These are phyloP conservation scores for Stichopus horrens DNA, from an alignment of 53 echinoderm and acorn worm genomes.

Conservation along the genomic window DNA sequence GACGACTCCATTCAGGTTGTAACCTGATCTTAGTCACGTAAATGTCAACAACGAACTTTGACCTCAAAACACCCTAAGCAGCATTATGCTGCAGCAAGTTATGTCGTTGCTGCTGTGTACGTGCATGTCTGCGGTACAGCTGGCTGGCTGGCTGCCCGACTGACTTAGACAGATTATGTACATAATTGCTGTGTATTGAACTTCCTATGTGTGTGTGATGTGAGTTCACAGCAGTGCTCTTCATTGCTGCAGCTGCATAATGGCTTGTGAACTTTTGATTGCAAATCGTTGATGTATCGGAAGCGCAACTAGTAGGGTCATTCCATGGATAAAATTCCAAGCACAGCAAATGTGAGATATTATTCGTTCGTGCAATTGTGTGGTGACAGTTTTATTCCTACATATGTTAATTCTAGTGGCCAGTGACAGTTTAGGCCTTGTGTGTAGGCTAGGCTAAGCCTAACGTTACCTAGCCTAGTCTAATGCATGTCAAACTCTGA, in stretches of 20 bases:
- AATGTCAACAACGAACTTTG: background rate
- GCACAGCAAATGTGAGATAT: background rate
- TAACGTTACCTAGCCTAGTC: no score
- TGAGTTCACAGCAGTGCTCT: no score
- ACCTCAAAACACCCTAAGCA: background rate
- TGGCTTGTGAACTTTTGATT: background rate
- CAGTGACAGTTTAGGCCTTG: no score
- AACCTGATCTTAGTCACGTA: constrained; percentile 20
- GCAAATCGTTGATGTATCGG: background rate
- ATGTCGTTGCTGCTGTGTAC: background rate
- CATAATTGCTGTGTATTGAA: background rate
- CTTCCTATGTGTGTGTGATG: no score
- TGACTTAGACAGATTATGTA: background rate
- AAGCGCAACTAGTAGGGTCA: background rate
- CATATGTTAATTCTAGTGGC: no score
- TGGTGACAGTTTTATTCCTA: no score
- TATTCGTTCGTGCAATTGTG: no score
- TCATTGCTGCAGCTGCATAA: no score
- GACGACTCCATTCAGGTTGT: background rate
- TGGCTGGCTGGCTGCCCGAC: background rate
- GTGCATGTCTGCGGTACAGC: background rate
- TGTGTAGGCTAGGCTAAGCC: no score
- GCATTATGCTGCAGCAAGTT: background rate
- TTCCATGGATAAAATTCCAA: background rate
- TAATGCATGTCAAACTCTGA: no score